phyloP scores from a whole-genome alignment of 2,113 vertebrate genomes.

The Misgurnus mizolepis region DNA sequence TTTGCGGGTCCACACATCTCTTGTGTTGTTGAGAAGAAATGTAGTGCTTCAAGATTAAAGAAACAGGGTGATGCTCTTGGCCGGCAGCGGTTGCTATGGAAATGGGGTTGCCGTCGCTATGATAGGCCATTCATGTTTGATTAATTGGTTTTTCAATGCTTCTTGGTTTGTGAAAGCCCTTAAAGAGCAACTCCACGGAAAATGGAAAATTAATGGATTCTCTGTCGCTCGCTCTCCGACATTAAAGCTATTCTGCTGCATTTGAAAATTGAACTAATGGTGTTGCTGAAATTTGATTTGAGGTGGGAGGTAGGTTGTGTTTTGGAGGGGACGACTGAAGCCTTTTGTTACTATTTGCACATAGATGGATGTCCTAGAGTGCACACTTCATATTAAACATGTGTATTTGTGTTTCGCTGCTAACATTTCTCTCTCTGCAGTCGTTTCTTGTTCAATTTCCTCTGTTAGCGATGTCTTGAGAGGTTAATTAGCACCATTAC shows the following conservation, averaged over 20 bases:
- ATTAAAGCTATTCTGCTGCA: slow-evolving; percentile 63
- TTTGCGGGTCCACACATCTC: slow-evolving; percentile 47
- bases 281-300: slow-evolving; percentile 74
- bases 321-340: slow-evolving; percentile 1
- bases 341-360: not conserved
- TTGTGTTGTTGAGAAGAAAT: slow-evolving; percentile 74
- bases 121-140: slow-evolving; percentile 84
- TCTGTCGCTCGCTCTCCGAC: slow-evolving; percentile 60
- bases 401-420: not conserved
- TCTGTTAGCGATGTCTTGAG: slow-evolving; percentile 64
- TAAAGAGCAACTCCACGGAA: slow-evolving; percentile 77
- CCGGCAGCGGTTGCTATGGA: slow-evolving; percentile 80
- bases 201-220: slow-evolving; percentile 79
- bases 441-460: slow-evolving; percentile 55
- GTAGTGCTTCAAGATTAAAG: slow-evolving; percentile 73
- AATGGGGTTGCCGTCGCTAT: slow-evolving; percentile 74
- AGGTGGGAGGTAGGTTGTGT: slow-evolving; percentile 70
- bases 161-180: slow-evolving; percentile 76
- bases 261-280: slow-evolving; percentile 70
- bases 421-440: slow-evolving; percentile 26
- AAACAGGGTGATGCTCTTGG: slow-evolving; percentile 70
- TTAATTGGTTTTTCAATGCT: slow-evolving; percentile 82
- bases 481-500: slow-evolving; percentile 75
- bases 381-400: too few relatives aligned
- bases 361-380: too few relatives aligned